These are phyloP conservation scores for Pararge aegeria DNA, from an alignment of 1,140 invertebrate species.

Conservation along the genomic window DNA sequence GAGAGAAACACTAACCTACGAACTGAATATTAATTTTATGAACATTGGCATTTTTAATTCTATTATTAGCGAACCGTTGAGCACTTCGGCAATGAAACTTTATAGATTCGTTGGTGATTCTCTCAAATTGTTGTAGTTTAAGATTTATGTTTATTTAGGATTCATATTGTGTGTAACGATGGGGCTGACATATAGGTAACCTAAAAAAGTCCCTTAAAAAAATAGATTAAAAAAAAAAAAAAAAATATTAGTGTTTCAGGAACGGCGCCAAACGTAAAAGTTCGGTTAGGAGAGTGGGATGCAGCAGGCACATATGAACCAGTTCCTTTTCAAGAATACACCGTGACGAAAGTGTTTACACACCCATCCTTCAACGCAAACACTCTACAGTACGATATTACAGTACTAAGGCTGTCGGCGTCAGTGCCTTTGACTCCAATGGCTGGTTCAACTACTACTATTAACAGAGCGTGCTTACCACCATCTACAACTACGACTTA, in stretches of 20 bases:
- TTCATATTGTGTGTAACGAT: too few relatives aligned
- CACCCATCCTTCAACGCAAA: conserved; percentile 84
- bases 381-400: conserved; percentile 86
- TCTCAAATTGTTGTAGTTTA: too few relatives aligned
- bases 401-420: conserved; percentile 81
- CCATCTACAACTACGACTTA: conserved; percentile 73
- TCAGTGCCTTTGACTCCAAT: conserved; percentile 80
- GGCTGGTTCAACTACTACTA: conserved; percentile 80
- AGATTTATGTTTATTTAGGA: too few relatives aligned
- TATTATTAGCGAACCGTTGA: too few relatives aligned
- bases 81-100: too few relatives aligned
- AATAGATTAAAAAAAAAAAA: too few relatives aligned
- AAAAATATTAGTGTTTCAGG: conserved; percentile 68
- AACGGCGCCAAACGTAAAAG: conserved; percentile 78
- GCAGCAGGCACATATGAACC: conserved; percentile 81
- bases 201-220: too few relatives aligned
- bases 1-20: too few relatives aligned
- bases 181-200: too few relatives aligned
- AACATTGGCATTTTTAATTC: too few relatives aligned
- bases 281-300: conserved; percentile 87
- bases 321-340: conserved; percentile 82
- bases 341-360: conserved; percentile 78
- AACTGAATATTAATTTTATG: too few relatives aligned
- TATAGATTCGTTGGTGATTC: too few relatives aligned
- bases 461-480: conserved; percentile 86